Percentiles rank a stretch among this genome's conserved stretches.
phyloP scores from a whole-genome alignment of 1,140 invertebrate species.

The Meteorus sp. region DNA sequence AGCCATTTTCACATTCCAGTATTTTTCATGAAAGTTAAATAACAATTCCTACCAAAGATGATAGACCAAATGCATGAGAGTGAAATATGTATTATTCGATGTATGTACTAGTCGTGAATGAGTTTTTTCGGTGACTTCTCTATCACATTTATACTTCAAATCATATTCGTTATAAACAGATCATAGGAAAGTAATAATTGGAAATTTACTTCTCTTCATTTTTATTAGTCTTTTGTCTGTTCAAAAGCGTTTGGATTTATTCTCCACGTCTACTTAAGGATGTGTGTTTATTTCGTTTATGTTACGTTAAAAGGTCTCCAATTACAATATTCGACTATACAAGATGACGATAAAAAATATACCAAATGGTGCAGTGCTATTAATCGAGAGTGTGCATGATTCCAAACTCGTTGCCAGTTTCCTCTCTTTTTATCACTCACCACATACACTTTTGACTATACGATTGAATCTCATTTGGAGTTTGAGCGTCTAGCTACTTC shows the following conservation, averaged over 20 bases:
- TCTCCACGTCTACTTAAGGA: background rate
- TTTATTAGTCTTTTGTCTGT: constrained; percentile 6
- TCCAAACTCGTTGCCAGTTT: background rate
- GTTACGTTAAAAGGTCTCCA: constrained; percentile 24
- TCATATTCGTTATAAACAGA: too few species aligned
- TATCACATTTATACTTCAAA: too few species aligned
- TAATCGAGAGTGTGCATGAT: constrained; percentile 3
- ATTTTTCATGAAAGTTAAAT: constrained; percentile 2
- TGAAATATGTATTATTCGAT: too few species aligned
- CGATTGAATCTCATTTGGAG: constrained; percentile 1
- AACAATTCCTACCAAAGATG: constrained; percentile 32
- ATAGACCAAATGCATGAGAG: constrained; percentile 6
- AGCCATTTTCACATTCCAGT: constrained; percentile 25
- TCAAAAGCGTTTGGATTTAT: constrained; percentile 15
- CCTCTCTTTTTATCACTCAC: background rate
- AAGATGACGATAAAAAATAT: constrained; percentile 30
- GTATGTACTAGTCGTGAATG: too few species aligned
- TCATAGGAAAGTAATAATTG: too few species aligned
- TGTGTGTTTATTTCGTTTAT: background rate
- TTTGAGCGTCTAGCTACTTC: constrained; percentile 13
- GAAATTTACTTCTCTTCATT: background rate
- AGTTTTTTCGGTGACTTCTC: too few species aligned
- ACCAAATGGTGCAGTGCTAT: constrained; percentile 26
- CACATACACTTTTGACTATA: background rate
- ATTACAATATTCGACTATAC: constrained; percentile 31